Evolutionary conservation across 2,113 vertebrate genomes (phyloP).

Genomic region (Chloebia gouldiae): DNA sequence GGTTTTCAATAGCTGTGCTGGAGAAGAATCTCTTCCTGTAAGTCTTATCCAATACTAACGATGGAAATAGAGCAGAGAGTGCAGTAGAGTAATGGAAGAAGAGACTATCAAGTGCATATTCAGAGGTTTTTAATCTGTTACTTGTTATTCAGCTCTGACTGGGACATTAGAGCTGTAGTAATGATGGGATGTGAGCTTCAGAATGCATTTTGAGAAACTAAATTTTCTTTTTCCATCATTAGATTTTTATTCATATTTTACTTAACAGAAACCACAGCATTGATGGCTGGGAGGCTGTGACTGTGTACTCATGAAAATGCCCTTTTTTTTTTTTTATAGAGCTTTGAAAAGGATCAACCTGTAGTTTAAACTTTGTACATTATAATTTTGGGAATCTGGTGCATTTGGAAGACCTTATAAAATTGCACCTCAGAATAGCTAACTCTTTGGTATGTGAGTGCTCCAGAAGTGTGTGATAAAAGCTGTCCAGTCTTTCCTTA

Average conservation of each 20-base stretch:
- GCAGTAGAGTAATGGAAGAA: background rate
- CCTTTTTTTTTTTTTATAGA: background rate
- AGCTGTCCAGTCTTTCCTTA: background rate
- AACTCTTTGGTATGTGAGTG: background rate
- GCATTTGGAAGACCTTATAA: background rate
- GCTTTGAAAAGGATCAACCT: background rate
- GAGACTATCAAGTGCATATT: background rate
- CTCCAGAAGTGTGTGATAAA: background rate
- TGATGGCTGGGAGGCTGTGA: background rate
- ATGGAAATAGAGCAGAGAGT: background rate
- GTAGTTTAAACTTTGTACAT: background rate
- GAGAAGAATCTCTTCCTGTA: background rate
- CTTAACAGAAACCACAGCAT: background rate
- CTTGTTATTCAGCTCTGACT: background rate
- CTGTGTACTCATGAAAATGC: background rate
- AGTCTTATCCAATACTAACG: background rate
- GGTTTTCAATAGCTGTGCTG: background rate
- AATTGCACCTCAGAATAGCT: background rate
- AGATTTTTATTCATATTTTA: background rate
- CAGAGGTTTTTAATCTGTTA: constrained; percentile 18
- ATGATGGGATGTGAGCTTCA: constrained; percentile 15
- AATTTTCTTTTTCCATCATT: constrained; percentile 24
- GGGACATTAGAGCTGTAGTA: background rate
- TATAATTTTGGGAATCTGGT: background rate
- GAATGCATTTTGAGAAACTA: background rate